A percentile compares a stretch with the other conserved stretches of the same genome.
phyloP scores from a whole-genome alignment of 2,888 invertebrate species.

The Cylloceria caligata region DNA sequence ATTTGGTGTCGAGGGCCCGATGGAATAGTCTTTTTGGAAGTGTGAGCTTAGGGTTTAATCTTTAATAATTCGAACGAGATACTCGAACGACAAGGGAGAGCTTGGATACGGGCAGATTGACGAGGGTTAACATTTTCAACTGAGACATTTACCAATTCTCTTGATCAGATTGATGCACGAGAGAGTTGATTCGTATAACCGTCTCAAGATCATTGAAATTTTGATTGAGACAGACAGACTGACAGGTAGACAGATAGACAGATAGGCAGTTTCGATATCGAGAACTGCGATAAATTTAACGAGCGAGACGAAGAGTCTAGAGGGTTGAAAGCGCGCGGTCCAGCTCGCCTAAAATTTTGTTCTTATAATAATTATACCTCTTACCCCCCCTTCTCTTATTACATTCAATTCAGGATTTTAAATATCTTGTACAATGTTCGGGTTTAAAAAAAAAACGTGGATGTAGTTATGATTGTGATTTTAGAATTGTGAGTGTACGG shows the following conservation, averaged over 20 bases:
- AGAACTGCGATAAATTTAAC: conserved; percentile 64
- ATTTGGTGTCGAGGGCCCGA: conserved; percentile 7
- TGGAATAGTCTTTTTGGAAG: conserved; percentile 19
- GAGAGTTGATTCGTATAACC: conserved; percentile 1
- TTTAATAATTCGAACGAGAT: conserved; percentile 25
- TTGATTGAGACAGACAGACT: conserved; percentile 42
- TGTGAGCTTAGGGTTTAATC: not conserved
- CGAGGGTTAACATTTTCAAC: conserved; percentile 18
- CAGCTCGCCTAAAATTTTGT: conserved; percentile 47
- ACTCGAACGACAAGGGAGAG: conserved; percentile 16
- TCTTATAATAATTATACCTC: conserved; percentile 13
- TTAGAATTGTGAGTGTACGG: conserved; percentile 56
- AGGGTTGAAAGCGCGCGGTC: conserved; percentile 51
- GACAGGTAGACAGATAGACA: no score
- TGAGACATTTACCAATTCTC: conserved; percentile 25
- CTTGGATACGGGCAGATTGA: conserved; percentile 5
- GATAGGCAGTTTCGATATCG: conserved; percentile 40
- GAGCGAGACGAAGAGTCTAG: conserved; percentile 42
- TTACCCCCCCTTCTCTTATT: not conserved
- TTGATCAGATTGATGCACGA: conserved; percentile 25
- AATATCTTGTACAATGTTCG: conserved; percentile 1
- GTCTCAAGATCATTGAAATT: conserved; percentile 29
- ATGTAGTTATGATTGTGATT: conserved; percentile 50
- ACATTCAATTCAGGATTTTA: not conserved
- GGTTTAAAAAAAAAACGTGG: conserved; percentile 51